Evolutionary conservation across 2,113 vertebrate genomes (phyloP), one percentile per base, ranked within the genome.

Genomic region (Sinocyclocheilus grahami): DNA sequence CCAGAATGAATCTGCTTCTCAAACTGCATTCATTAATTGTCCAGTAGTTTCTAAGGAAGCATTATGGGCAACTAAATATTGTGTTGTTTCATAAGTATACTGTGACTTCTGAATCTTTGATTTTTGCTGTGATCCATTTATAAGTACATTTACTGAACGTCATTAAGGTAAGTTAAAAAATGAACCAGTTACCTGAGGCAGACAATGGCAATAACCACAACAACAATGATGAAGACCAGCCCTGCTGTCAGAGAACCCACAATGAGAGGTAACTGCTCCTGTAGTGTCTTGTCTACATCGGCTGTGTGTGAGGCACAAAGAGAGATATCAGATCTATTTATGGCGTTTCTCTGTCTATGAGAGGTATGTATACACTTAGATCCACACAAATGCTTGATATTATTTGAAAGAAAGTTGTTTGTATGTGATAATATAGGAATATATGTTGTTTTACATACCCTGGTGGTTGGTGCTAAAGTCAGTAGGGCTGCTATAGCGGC

Each of bases 201-300:
- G 90, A 99, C 97, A 0, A 99, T 96, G 37, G 97, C 96, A 0
- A 99, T 97, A 92, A 99, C 96, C 78, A 98, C 97, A 3, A 99
- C 95, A 2, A 96, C 98, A 12, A 97, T 98, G 91, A 99, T 93
- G 9, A 99, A 98, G 58, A 99, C 96, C 16, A 99, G 95, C 14
- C 95, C 95, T 0, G 98, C 96, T 0, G 96, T 98, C 65, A 95
- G 95, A 0, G 97, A 98, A 75, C 98, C 98, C 87, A 99, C 97
- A 0, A 99, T 98, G 76, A 99, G 96, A 16, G 98, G 98, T 55
- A 99, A 92, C 91, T 97, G 95, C 77, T 99, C 98, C 91, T 99
- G 97, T 89, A 96, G 95, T 82, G 93, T 93, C 91, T 95, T 97
- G 85, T 95, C 95, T 51, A 93, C 91, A 85, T 96, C 95, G 11